Base-by-base conservation (phyloP, 1,140 invertebrate genomes). In the Lucilia cuprina region DNA sequence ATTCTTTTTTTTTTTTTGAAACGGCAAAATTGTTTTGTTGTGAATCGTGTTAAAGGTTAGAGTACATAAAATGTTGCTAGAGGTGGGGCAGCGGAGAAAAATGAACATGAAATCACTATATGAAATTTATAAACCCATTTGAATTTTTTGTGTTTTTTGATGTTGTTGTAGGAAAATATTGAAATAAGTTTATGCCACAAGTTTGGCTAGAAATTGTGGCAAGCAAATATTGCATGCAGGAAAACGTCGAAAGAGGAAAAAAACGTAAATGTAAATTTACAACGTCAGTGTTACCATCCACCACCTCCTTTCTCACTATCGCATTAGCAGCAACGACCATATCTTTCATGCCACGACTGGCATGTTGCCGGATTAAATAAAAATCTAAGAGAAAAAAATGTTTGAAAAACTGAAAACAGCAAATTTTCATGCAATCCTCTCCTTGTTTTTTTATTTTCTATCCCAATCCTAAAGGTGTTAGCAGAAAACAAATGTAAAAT, bases 181-280 rank as follows among this genome's bases (percentile, higher is more conserved):
- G 65, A 70, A 70, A 70, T 70, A 70, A 70, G 65, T 70, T 70
- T 70, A 70, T 70, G 65, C 65, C 65, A 70, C 65, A 21, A 70
- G 65, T n/a, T 70, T 70, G 65, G 65, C 65, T 70, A 25, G 10
- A 70, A 70, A 21, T 70, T 70, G 65, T 70, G 65, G 65, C 65
- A 70, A 60, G n/a, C 65, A 70, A 55, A 55, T 55, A 17, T 55
- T 55, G 12, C 50, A 55, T 13, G 50, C 17, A n/a, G 50, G 17
- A 17, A 55, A 55, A 55, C 12, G 17, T 55, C 10, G 50, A 55
- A 55, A 55, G 13, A 12, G 17, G 12, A 55, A 41, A 41, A 41
- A 41, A 41, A 41, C 7, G 41, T 41, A 41, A 41, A 41, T 41
- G 41, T 41, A 10, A 41, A 41, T 41, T 41, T 41, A 41, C 41